These are phyloP conservation scores for Platyrinchus mystaceus DNA, from an alignment of 2,797 vertebrate genomes.

Conservation along the genomic window DNA sequence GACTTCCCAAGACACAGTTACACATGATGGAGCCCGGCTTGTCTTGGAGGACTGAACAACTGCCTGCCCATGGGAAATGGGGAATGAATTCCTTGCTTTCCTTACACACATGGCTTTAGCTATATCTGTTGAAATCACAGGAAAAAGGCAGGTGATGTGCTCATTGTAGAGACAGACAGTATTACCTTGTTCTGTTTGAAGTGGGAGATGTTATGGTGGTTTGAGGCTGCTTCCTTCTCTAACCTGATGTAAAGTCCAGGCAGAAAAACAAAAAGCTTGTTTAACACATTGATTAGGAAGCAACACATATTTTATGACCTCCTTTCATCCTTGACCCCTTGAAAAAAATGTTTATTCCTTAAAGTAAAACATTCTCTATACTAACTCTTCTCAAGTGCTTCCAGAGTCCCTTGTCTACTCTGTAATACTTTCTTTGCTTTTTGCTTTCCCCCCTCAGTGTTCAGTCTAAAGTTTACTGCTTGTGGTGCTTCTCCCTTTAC, in stretches of 20 bases:
- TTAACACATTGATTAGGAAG: neutral
- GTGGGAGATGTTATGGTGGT: too few species aligned
- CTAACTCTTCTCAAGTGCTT: neutral
- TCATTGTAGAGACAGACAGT: neutral
- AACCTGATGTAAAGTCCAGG: neutral
- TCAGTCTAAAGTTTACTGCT: neutral
- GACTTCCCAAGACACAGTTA: neutral
- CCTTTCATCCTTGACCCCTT: neutral
- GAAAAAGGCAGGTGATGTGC: neutral
- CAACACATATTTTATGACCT: neutral
- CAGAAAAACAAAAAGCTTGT: neutral
- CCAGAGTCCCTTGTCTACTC: neutral
- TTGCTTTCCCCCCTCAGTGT: neutral
- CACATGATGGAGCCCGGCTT: neutral
- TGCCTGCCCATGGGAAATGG: neutral
- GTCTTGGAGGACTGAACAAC: neutral
- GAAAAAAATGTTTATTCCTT: neutral
- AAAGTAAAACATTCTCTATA: neutral
- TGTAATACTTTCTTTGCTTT: neutral
- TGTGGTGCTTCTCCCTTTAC: neutral
- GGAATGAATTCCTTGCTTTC: neutral
- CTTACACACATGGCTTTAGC: neutral
- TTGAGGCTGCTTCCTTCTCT: neutral
- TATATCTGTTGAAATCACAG: neutral
- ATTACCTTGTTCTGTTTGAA: neutral